Percentiles rank a stretch among this genome's conserved stretches.
These are phyloP conservation scores for Anorthoa munda DNA, from an alignment of 2,888 invertebrate species.

Conservation along the genomic window DNA sequence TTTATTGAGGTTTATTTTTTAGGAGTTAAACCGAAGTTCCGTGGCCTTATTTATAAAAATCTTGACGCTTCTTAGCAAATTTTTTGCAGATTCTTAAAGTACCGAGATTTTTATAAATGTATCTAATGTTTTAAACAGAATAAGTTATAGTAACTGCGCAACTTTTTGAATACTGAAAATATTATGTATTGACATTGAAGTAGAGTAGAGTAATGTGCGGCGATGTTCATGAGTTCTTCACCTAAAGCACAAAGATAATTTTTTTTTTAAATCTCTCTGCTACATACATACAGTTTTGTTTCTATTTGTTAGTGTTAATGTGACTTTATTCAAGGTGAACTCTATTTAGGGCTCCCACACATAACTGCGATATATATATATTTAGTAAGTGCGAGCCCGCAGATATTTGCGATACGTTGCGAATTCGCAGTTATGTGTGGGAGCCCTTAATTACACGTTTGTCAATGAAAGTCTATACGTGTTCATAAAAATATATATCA, in stretches of 20 bases:
- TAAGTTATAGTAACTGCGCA: neutral
- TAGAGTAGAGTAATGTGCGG: neutral
- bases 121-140: neutral
- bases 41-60: no score
- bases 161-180: neutral
- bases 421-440: no score
- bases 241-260: neutral
- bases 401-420: no score
- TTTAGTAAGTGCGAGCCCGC: no score
- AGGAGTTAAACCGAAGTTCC: neutral
- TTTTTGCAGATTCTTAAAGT: no score
- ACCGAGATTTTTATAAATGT: no score
- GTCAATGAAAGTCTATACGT: neutral
- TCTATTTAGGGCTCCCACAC: no score
- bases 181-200: no score
- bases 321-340: neutral
- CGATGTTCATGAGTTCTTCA: neutral
- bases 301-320: neutral
- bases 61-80: no score
- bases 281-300: neutral
- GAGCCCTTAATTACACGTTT: conserved; percentile 2
- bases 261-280: neutral
- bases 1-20: neutral
- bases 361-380: no score
- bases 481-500: conserved; percentile 3